A percentile compares a stretch with the other conserved stretches of the same genome.
phyloP scores from a whole-genome alignment of 2,888 invertebrate species.

The Cosmia pyralina region DNA sequence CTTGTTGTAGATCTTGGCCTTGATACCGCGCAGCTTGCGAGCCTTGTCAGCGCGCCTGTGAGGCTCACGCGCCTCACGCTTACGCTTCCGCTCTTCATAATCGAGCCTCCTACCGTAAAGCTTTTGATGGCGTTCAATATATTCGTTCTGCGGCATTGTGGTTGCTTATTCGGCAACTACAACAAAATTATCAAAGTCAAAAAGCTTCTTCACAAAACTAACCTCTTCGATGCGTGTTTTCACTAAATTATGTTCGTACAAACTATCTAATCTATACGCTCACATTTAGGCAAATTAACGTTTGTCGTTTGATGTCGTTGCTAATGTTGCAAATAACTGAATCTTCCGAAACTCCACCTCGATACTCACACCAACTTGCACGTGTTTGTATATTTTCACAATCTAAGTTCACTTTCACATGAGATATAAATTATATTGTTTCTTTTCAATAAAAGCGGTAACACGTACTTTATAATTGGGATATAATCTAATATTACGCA shows the following conservation, averaged over 20 bases:
- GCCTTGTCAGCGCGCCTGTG: constrained; percentile 98
- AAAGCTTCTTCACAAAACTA: constrained; percentile 56
- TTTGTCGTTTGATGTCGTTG: background rate
- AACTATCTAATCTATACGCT: constrained; percentile 4
- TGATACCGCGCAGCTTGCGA: constrained; percentile 97
- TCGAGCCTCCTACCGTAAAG: constrained; percentile 98
- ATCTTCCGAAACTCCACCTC: constrained; percentile 41
- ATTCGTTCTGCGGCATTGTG: constrained; percentile 99
- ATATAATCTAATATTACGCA: constrained; percentile 61
- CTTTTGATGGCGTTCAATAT: constrained; percentile 99
- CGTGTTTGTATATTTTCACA: constrained; percentile 51
- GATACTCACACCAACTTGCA: constrained; percentile 45
- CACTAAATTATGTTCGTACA: constrained; percentile 3
- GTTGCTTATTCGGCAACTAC: constrained; percentile 89
- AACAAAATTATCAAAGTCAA: constrained; percentile 86
- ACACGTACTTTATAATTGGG: constrained; percentile 33
- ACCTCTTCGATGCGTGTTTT: constrained; percentile 54
- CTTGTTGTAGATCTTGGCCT: constrained; percentile 99
- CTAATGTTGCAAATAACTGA: background rate
- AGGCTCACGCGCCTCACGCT: constrained; percentile 98
- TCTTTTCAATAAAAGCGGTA: constrained; percentile 22
- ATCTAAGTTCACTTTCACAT: constrained; percentile 21
- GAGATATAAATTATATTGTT: constrained; percentile 3
- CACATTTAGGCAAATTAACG: background rate
- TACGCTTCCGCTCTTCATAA: constrained; percentile 98